Evolutionary conservation across 2,113 vertebrate genomes (phyloP).

Genomic region (Oceanites oceanicus): DNA sequence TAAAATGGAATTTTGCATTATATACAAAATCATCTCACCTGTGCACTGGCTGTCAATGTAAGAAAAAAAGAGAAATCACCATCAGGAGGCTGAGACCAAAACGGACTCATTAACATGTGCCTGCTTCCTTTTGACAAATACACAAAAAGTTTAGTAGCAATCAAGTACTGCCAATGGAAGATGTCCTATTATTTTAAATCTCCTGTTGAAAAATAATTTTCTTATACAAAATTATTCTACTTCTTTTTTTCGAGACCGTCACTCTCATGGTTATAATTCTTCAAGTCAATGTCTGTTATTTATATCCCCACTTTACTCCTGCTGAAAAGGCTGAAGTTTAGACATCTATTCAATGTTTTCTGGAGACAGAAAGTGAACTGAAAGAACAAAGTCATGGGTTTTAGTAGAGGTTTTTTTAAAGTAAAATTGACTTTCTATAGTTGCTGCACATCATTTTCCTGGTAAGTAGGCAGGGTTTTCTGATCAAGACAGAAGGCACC

Average conservation of each 20-base stretch:
- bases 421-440: background rate
- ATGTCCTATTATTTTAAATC: slow-evolving; percentile 6
- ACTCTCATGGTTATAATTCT: slow-evolving; percentile 38
- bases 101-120: background rate
- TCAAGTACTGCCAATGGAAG: background rate
- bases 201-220: slow-evolving; percentile 21
- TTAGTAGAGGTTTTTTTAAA: background rate
- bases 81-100: background rate
- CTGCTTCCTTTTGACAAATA: background rate
- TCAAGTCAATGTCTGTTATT: slow-evolving; percentile 45
- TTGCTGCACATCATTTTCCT: background rate
- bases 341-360: background rate
- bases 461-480: background rate
- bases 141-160: background rate
- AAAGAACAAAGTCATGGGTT: background rate
- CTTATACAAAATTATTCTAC: slow-evolving; percentile 34
- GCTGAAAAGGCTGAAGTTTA: slow-evolving; percentile 7
- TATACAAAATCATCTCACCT: background rate
- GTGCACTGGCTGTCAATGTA: background rate
- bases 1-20: background rate
- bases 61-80: background rate
- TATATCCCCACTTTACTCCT: slow-evolving; percentile 23
- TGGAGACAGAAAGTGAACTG: background rate
- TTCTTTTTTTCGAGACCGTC: background rate
- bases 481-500: background rate